Evolutionary conservation across 2,888 invertebrate genomes (phyloP).

Genomic region (Odontothrips loti): DNA sequence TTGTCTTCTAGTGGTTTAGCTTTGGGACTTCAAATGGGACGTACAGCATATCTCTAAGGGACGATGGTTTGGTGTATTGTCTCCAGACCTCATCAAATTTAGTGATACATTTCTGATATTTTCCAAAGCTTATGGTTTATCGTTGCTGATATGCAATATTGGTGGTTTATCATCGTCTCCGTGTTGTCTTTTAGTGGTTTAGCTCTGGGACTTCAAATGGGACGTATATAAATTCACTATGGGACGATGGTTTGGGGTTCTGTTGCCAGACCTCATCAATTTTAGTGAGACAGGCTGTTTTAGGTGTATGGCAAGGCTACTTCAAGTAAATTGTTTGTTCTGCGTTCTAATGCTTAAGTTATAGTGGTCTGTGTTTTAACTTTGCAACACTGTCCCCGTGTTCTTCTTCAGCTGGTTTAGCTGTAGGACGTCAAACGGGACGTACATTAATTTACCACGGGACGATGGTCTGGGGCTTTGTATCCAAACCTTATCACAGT

Average conservation of each 20-base stretch:
- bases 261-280: not conserved
- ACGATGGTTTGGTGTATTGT: not conserved
- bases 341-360: not conserved
- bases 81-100: not conserved
- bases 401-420: not conserved
- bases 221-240: not conserved
- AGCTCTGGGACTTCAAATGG: not conserved
- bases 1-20: not conserved
- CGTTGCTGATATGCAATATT: not conserved
- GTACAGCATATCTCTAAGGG: not conserved
- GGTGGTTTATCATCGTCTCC: not conserved
- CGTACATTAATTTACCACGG: not conserved
- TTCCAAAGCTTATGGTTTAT: no score
- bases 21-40: not conserved
- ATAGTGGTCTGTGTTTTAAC: not conserved
- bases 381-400: not conserved
- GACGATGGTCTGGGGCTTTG: not conserved
- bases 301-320: not conserved
- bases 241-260: not conserved
- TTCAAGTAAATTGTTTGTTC: not conserved
- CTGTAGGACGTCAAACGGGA: not conserved
- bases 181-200: not conserved
- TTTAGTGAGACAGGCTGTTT: not conserved
- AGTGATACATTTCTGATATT: not conserved
- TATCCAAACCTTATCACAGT: not conserved